Evolutionary conservation across 2,888 invertebrate genomes (phyloP), one percentile per base, ranked within the genome.

Genomic region (Cremastinae sp.): DNA sequence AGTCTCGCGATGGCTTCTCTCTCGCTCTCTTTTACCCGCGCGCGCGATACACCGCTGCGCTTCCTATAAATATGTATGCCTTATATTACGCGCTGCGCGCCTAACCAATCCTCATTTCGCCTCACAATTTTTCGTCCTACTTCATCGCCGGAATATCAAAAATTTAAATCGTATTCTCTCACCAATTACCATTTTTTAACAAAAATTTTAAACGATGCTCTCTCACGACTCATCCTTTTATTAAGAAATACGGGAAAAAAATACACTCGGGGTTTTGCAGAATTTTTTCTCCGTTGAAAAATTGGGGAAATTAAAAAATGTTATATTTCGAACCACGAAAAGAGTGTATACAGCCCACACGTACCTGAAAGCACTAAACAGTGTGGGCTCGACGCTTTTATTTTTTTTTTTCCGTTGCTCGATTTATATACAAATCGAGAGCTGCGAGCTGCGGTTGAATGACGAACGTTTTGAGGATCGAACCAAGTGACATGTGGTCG

Each of bases 51-150:
- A 54, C 70, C 36, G 18, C 43, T 49, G 34, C 28, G 76, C 74
- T 78, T 75, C 79, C 81, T 78, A 85, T 86, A 85, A 86, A 87
- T 86, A 87, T 86, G 83, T 84, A 86, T 85, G 82, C 78, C 72
- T 82, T 80, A 81, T 82, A 82, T 83, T 83, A 81, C 81, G 80
- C 78, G 78, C 76, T 69, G 71, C 56, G 79, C 75, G 66, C 69
- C 64, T 75, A 71, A 71, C 74, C 28, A 28, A 28, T 5, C 75
- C 28, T 5, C 2, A 28, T 28, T 28, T 28, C 5, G 28, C 28
- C 28, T 28, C 28, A 28, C 2, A 28, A 28, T 28, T 28, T 5
- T 5, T 3, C 28, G 28, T 28, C 28, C 28, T 28, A 28, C 28
- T 28, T 28, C n/a, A n/a, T n/a, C 28, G 28, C 28, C 28, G 28